Evolutionary conservation across 2,888 invertebrate species (phyloP).

Genomic region (Erebia palarica): DNA sequence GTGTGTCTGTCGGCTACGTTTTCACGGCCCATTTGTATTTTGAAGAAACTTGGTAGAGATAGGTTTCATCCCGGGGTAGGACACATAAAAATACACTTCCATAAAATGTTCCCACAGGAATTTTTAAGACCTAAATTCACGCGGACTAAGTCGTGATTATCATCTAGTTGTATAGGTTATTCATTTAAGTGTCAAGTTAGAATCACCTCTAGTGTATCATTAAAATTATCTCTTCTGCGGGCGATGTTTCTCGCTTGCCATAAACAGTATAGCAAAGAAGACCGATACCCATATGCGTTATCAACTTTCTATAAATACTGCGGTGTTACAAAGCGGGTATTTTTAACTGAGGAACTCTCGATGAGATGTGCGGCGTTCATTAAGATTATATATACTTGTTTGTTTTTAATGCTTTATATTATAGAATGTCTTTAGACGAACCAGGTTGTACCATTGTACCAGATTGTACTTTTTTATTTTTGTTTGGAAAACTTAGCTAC

Average conservation of each 20-base stretch:
- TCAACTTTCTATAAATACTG: slow-evolving; percentile 40
- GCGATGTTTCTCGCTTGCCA: slow-evolving; percentile 20
- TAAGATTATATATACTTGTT: slow-evolving; percentile 36
- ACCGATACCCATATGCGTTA: slow-evolving; percentile 29
- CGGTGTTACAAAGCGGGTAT: slow-evolving; percentile 34
- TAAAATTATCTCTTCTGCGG: slow-evolving; percentile 1
- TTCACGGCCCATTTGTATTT: too few relatives aligned
- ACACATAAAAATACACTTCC: too few relatives aligned
- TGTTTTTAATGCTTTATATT: slow-evolving; percentile 2
- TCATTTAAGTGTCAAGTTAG: neutral
- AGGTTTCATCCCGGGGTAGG: too few relatives aligned
- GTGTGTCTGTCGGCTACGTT: too few relatives aligned
- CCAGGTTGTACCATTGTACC: too few relatives aligned
- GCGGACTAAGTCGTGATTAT: too few relatives aligned
- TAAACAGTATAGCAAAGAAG: slow-evolving; percentile 23
- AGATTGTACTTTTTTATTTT: too few relatives aligned
- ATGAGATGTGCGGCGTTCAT: slow-evolving; percentile 23
- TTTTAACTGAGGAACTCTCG: slow-evolving; percentile 27
- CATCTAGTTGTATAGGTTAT: too few relatives aligned
- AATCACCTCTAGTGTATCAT: slow-evolving; percentile 1
- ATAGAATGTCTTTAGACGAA: neutral
- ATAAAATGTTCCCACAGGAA: too few relatives aligned
- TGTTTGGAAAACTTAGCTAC: too few relatives aligned
- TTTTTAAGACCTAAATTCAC: too few relatives aligned
- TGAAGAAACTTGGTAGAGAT: too few relatives aligned